A percentile compares a stretch with the other conserved stretches of the same genome.
These are phyloP conservation scores for Holotrichia oblita DNA, from an alignment of 1,140 invertebrate genomes.

Conservation along the genomic window DNA sequence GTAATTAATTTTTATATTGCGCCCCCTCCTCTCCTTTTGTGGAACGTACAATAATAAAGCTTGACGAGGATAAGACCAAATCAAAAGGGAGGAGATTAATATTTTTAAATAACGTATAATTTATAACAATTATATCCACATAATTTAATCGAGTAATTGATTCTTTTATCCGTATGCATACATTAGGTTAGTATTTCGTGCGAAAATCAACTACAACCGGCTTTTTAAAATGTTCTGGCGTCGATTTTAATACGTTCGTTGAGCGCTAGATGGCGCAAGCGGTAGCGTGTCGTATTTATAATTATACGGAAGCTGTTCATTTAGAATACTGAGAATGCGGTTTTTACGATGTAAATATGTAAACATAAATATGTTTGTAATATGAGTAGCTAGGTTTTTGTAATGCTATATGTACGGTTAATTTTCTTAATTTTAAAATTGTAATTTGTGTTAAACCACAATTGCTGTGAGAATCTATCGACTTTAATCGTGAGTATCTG, in stretches of 20 bases:
- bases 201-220: neutral
- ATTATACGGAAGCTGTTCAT: neutral
- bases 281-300: neutral
- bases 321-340: constrained; percentile 3
- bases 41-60: neutral
- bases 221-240: neutral
- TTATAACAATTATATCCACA: too few relatives aligned
- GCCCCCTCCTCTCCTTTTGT: constrained; percentile 1
- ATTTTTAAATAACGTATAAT: too few relatives aligned
- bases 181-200: neutral
- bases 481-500: too few relatives aligned
- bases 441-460: too few relatives aligned
- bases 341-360: neutral
- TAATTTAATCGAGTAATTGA: neutral
- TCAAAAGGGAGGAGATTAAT: neutral
- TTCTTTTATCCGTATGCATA: neutral
- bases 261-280: neutral
- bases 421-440: too few relatives aligned
- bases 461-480: too few relatives aligned
- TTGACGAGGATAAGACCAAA: neutral
- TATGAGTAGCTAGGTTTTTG: neutral
- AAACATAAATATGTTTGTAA: neutral
- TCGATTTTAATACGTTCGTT: neutral
- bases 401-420: too few relatives aligned
- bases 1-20: constrained; percentile 8